Evolutionary conservation across 64 coral and sea anemone species (phyloP), one percentile per base, ranked within the genome.

Genomic region (Porites lutea): DNA sequence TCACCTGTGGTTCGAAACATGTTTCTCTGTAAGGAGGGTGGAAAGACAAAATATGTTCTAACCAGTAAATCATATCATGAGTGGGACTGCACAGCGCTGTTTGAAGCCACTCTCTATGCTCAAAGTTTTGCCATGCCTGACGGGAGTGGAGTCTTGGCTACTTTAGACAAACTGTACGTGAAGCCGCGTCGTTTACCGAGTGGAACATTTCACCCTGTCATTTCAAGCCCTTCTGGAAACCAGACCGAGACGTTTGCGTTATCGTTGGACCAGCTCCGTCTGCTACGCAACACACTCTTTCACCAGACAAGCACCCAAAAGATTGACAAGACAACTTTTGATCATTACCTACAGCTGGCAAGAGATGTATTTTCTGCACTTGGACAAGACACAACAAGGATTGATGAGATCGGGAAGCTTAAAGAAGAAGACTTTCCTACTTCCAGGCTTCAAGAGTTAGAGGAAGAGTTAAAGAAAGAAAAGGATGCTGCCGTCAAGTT

Each of bases 261-360:
- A 72, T 65, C 89, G 14, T 60, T 91, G 71, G 89, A 91, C 21
- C 89, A 91, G 53, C 78, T 91, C 6, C 89, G 89, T 5, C 60
- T 79, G 23, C 89, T 91, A 11, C 21, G 89, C 48, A 91, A 91
- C 53, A 58, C 52, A 0, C 53, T 82, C 46, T 91, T 66, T 64
- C 78, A 82, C 37, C 61, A 57, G 20, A 72, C 48, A 9, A 91
- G 23, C 1, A 82, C 78, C 7, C 62, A 58, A 73, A 51, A 45
- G 12, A 80, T 91, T 47, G 65, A 82, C 78, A 82, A 91, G 58
- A 15, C 4, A 51, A 82, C 53, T 13, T 82, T 91, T 61, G 77
- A 83, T 54, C 2, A 18, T 6, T 83, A 83, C 8, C 5, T 83
- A 12, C 3, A 2, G 5, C 5, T 71, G 3, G 52, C 79, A 3